A percentile compares a stretch with the other conserved stretches of the same genome.
Conservation (phyloP, 2,797 vertebrate species). For the Xyrichtys novacula region DNA sequence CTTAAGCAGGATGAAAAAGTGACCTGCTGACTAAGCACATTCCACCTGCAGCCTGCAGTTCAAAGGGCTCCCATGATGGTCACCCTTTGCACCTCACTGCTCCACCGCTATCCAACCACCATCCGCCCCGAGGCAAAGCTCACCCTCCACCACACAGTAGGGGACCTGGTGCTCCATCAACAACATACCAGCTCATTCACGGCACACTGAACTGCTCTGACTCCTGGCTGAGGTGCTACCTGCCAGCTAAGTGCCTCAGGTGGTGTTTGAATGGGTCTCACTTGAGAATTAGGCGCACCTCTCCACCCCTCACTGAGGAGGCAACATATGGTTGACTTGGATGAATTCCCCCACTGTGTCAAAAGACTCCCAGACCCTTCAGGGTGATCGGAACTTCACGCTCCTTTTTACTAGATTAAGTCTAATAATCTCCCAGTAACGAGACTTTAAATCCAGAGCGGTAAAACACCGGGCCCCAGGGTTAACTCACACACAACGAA, state of each 20-base stretch:
- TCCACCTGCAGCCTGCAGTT: constrained; percentile 82
- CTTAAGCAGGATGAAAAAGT: constrained; percentile 72
- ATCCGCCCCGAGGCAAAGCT: constrained; percentile 71
- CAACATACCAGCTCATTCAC: constrained; percentile 52
- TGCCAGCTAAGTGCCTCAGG: constrained; percentile 77
- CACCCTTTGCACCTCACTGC: constrained; percentile 69
- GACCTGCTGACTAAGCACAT: constrained; percentile 83
- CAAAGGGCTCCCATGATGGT: constrained; percentile 80
- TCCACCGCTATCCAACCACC: constrained; percentile 55
- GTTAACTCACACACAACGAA: constrained; percentile 50
- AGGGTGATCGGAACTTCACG: constrained; percentile 78
- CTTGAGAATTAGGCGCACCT: constrained; percentile 59
- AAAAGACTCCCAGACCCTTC: constrained; percentile 69
- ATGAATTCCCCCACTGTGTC: constrained; percentile 84
- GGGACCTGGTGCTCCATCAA: constrained; percentile 73
- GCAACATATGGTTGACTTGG: constrained; percentile 72
- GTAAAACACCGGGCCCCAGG: constrained; percentile 67
- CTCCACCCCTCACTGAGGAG: constrained; percentile 44
- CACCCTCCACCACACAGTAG: constrained; percentile 57
- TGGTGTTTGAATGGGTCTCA: constrained; percentile 71
- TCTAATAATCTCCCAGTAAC: constrained; percentile 86
- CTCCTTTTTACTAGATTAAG: constrained; percentile 85
- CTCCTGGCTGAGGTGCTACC: constrained; percentile 55
- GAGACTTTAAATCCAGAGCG: constrained; percentile 80
- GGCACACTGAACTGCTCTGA: constrained; percentile 41